These are phyloP conservation scores for Tychaedon coryphoeus DNA, from an alignment of 2,113 vertebrate genomes.

Conservation along the genomic window DNA sequence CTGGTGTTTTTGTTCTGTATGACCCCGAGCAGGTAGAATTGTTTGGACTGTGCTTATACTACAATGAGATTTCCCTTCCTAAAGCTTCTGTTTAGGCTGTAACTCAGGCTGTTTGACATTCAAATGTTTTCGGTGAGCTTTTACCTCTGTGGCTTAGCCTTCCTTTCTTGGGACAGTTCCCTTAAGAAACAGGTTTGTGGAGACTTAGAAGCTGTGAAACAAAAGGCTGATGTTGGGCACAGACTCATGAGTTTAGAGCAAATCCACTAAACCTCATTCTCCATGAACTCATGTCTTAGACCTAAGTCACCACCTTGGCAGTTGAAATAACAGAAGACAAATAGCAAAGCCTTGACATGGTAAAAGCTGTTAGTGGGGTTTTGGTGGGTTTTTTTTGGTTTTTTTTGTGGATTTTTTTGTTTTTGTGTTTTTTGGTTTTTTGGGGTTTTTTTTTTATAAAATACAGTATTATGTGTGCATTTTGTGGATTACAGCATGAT, in stretches of 20 bases:
- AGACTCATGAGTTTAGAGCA: neutral
- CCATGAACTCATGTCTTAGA: neutral
- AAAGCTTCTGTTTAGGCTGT: neutral
- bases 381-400: too few relatives aligned
- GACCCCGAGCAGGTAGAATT: neutral
- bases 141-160: neutral
- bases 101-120: neutral
- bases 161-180: neutral
- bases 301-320: neutral
- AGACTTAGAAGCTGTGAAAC: neutral
- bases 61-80: neutral
- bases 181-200: neutral
- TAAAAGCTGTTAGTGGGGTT: neutral
- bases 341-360: neutral
- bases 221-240: neutral
- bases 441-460: neutral
- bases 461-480: fast-evolving
- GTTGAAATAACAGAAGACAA: neutral
- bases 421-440: too few relatives aligned
- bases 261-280: neutral
- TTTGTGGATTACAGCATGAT: neutral
- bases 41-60: neutral
- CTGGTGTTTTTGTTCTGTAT: neutral
- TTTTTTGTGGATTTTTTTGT: too few relatives aligned
- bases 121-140: neutral